Conservation (phyloP, 2,797 vertebrate species). For the Lepilemur ruficaudatus region DNA sequence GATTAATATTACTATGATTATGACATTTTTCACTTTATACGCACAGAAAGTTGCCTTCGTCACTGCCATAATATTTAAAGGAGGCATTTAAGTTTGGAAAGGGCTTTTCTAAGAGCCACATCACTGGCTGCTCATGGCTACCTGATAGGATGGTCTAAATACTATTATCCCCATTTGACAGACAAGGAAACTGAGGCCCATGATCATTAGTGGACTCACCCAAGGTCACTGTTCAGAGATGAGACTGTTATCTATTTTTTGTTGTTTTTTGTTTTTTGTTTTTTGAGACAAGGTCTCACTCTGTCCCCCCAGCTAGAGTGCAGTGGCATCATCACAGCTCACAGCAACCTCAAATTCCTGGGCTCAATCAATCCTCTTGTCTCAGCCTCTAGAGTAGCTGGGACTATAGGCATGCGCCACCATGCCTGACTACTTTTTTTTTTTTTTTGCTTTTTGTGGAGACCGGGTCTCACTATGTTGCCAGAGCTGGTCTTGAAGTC, state of each 20-base stretch:
- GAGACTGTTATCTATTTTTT: not conserved
- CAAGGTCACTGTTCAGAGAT: not conserved
- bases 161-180: not conserved
- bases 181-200: not conserved
- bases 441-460: not conserved
- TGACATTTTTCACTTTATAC: not conserved
- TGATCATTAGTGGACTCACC: not conserved
- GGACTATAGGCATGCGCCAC: not conserved
- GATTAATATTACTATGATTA: not conserved
- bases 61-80: not conserved
- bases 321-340: not conserved
- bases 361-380: not conserved
- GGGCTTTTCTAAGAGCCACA: not conserved
- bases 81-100: not conserved
- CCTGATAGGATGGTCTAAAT: accelerated
- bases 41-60: not conserved
- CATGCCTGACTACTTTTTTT: not conserved
- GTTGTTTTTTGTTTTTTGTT: no score
- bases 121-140: not conserved
- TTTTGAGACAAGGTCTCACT: not conserved
- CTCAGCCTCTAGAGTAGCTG: not conserved
- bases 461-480: not conserved
- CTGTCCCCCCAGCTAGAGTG: not conserved
- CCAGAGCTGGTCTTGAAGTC: not conserved
- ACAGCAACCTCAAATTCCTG: not conserved